A percentile compares a stretch with the other conserved stretches of the same genome.
Conservation (phyloP, 2,888 invertebrate genomes). For the Ypsolopha sequella region DNA sequence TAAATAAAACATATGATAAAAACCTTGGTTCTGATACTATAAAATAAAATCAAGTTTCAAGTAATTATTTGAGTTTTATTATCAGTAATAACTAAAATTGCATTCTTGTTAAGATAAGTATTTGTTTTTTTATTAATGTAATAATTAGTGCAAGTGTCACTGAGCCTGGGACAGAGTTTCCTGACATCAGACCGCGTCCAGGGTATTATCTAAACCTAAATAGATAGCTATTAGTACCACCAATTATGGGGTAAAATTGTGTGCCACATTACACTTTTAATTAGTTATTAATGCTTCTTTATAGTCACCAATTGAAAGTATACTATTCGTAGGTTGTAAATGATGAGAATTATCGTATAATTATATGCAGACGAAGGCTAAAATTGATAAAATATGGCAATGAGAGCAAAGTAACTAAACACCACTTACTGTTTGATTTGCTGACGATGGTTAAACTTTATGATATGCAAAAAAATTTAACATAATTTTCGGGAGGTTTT, state of each 20-base stretch:
- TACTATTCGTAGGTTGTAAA: neutral
- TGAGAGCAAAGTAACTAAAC: neutral
- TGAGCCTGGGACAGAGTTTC: neutral
- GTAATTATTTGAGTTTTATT: neutral
- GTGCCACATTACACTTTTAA: slow-evolving; percentile 2
- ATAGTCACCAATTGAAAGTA: neutral
- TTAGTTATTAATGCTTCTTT: neutral
- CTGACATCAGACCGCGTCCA: neutral
- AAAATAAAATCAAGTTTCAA: neutral
- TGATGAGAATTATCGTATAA: neutral
- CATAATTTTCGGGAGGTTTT: neutral
- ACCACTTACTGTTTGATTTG: neutral
- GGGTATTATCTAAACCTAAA: neutral
- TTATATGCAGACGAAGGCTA: slow-evolving; percentile 31
- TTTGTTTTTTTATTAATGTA: too few relatives aligned
- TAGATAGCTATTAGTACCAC: slow-evolving; percentile 1
- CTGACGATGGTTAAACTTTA: neutral
- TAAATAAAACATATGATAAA: too few relatives aligned
- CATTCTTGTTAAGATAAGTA: neutral
- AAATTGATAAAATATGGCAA: slow-evolving; percentile 64
- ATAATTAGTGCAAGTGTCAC: too few relatives aligned
- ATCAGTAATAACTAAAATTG: too few relatives aligned
- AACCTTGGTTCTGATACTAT: neutral
- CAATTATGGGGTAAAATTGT: neutral
- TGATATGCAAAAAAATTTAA: neutral